Percentiles rank a stretch among this genome's conserved stretches.
Evolutionary conservation across 1,140 invertebrate genomes (phyloP).

Genomic region (Agraylea sexmaculata): DNA sequence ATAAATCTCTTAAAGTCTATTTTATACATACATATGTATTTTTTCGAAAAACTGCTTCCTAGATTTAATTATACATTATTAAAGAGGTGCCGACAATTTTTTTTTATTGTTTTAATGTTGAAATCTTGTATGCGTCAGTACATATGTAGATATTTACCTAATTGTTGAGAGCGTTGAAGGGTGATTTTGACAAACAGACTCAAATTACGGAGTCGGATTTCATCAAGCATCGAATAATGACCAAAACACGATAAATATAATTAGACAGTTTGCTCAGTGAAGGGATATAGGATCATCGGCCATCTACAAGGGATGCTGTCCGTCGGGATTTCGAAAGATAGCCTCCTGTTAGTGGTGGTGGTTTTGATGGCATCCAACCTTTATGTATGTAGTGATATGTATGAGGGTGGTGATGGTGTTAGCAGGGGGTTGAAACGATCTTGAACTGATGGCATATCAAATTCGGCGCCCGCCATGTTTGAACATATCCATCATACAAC

Average conservation of each 20-base stretch:
- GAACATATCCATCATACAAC: constrained; percentile 18
- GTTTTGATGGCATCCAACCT: not conserved
- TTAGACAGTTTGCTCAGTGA: constrained; percentile 12
- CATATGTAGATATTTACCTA: no score
- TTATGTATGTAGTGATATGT: not conserved
- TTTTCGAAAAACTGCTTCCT: no score
- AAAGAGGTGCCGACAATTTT: no score
- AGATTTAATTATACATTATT: no score
- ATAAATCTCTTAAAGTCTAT: no score
- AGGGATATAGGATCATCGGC: constrained; percentile 6
- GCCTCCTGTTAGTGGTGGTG: no score
- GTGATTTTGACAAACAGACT: constrained; percentile 2
- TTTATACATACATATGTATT: no score
- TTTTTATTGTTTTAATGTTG: no score
- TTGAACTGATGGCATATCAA: not conserved
- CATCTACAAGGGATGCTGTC: not conserved
- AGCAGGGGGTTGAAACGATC: not conserved
- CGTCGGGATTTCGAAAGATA: not conserved
- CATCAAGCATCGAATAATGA: constrained; percentile 11
- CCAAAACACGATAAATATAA: constrained; percentile 17
- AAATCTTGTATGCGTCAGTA: no score
- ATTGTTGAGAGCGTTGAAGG: no score
- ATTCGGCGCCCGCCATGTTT: constrained; percentile 11
- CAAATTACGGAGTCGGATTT: not conserved
- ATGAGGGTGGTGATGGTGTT: not conserved